These are phyloP conservation scores for Zophobas atratus DNA, from an alignment of 1,140 invertebrate genomes.

Conservation along the genomic window DNA sequence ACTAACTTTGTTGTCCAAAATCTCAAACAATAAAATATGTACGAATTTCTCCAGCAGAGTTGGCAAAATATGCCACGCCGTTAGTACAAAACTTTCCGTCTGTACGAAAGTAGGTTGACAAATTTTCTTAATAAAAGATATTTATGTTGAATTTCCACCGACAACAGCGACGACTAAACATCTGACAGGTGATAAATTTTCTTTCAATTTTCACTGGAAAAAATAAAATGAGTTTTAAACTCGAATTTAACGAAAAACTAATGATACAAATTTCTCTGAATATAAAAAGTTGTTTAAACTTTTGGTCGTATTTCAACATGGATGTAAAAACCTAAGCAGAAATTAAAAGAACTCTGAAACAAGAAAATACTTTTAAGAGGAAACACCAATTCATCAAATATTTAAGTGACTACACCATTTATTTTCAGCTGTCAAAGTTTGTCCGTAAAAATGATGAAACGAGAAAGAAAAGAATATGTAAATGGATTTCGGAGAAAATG, in stretches of 20 bases:
- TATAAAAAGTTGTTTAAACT: slow-evolving; percentile 25
- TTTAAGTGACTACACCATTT: slow-evolving; percentile 46
- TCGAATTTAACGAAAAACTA: slow-evolving; percentile 25
- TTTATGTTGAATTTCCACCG: not conserved
- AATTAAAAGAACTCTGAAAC: slow-evolving; percentile 32
- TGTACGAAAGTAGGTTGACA: not conserved
- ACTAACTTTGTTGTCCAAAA: no score
- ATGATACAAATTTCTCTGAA: slow-evolving; percentile 17
- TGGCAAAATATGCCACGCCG: no score
- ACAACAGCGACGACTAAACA: slow-evolving; percentile 14
- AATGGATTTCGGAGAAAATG: slow-evolving; percentile 20
- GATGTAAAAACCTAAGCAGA: slow-evolving; percentile 19
- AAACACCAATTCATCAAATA: slow-evolving; percentile 48
- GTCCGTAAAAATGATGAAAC: slow-evolving; percentile 22
- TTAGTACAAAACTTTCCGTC: not conserved
- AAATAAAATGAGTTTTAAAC: slow-evolving; percentile 24
- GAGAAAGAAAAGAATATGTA: slow-evolving; percentile 38
- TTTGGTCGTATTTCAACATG: slow-evolving; percentile 25
- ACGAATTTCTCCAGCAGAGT: no score
- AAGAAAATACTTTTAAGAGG: slow-evolving; percentile 45
- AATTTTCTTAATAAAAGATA: slow-evolving; percentile 33
- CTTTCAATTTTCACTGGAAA: slow-evolving; percentile 12
- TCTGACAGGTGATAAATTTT: slow-evolving; percentile 29
- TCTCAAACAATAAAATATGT: no score
- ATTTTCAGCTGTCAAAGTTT: slow-evolving; percentile 40